Evolutionary conservation across 2,797 vertebrate species (phyloP), one percentile per base, ranked within the genome.

Genomic region (Harpagifer antarcticus): DNA sequence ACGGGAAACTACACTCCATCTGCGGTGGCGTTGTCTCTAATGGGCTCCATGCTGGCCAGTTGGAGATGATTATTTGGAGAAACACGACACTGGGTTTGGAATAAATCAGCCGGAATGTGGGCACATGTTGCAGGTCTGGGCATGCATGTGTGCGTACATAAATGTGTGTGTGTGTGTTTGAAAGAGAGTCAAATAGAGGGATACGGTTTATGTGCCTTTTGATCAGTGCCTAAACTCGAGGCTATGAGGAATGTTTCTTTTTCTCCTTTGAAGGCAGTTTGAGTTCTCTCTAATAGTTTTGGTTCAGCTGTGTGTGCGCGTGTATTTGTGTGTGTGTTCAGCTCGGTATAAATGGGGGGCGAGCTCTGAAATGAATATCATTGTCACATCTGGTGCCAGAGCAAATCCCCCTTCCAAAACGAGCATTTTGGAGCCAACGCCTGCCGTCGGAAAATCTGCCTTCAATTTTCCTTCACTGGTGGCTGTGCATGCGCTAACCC

Each of bases 341-440:
- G 64, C 56, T 42, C 66, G 66, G 83, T 87, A 76, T 78, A 88
- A 89, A 91, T 84, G 85, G 76, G 82, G 33, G 78, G 79, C 48
- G 58, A 74, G 78, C 68, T 82, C 75, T 86, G 90, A 91, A 90
- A 91, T 89, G 84, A 93, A 94, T 94, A 91, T 93, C 90, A 93
- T 82, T 92, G 91, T 95, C 90, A 95, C 91, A 93, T 94, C 92
- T 92, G 61, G 45, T 90, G 91, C 93, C 92, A 94, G 92, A 89
- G 86, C 81, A 89, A 94, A 95, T 94, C 92, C 91, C 77, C 84
- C 62, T 60, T 92, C 92, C 87, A 91, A 91, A 93, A 92, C 52
- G 79, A 91, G 79, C 87, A 88, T 93, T 91, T 66, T 91, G 77
- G 82, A 91, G 83, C 70, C 86, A 84, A 90, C 58, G 89, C 90